phyloP scores from a whole-genome alignment of 2,113 vertebrate species.

The Fulica atra region DNA sequence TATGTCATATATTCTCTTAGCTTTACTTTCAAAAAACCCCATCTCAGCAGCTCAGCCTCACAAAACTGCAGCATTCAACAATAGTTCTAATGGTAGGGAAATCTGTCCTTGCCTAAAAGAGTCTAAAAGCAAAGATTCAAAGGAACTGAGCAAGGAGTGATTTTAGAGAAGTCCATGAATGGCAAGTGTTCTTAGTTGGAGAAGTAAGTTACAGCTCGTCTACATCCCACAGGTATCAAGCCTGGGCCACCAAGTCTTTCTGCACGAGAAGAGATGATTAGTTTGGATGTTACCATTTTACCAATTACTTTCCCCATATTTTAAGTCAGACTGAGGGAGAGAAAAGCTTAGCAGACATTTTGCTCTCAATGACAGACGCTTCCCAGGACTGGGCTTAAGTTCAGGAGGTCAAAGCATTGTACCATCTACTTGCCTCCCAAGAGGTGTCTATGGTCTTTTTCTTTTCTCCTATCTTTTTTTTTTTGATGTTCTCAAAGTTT shows the following conservation, averaged over 20 bases:
- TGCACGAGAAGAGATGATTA: background rate
- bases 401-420: background rate
- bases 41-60: no score
- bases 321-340: background rate
- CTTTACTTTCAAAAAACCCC: no score
- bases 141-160: background rate
- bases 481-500: background rate
- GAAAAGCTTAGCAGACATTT: background rate
- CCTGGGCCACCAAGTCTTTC: background rate
- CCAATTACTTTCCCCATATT: fast-evolving
- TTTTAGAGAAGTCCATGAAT: background rate
- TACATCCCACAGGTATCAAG: background rate
- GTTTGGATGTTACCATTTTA: background rate
- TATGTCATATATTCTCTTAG: no score
- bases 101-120: background rate
- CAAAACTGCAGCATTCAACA: no score
- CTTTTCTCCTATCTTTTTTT: background rate
- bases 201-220: background rate
- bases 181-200: background rate
- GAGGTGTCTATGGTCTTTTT: background rate
- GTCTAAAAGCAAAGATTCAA: background rate
- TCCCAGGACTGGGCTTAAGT: background rate
- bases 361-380: background rate
- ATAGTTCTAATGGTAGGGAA: background rate
- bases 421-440: fast-evolving